phyloP scores from a whole-genome alignment of 2,113 vertebrate genomes.

The Toxostoma redivivum region DNA sequence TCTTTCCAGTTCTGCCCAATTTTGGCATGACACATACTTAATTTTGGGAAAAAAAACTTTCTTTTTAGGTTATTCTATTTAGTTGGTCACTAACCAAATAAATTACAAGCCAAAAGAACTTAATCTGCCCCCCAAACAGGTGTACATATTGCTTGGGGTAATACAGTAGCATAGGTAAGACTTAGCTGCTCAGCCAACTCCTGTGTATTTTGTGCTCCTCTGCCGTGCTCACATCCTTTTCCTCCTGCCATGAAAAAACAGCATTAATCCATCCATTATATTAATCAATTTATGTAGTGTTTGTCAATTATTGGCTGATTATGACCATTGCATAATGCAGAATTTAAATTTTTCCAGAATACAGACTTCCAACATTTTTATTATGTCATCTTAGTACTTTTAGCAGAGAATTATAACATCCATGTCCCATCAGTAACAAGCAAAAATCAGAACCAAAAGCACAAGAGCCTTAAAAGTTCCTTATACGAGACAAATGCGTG shows the following conservation, averaged over 20 bases:
- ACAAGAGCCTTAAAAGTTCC: background rate
- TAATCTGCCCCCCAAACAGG: background rate
- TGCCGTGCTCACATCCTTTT: background rate
- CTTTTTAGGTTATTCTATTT: background rate
- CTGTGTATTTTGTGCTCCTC: background rate
- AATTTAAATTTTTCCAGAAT: background rate
- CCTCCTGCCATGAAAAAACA: background rate
- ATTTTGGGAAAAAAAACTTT: background rate
- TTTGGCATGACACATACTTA: background rate
- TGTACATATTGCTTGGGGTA: background rate
- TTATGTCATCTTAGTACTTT: background rate
- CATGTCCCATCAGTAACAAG: background rate
- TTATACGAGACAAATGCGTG: rapidly evolving
- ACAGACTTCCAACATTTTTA: background rate
- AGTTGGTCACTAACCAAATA: background rate
- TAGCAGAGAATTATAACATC: background rate
- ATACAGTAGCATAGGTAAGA: background rate
- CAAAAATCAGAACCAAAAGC: background rate
- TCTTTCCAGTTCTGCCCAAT: background rate
- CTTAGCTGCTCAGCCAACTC: background rate
- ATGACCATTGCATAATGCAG: background rate
- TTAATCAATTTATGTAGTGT: background rate
- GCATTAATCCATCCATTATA: background rate
- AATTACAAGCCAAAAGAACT: background rate
- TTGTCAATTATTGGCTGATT: background rate